phyloP scores from a whole-genome alignment of 2,888 invertebrate genomes.

The Nymphalis c-album region DNA sequence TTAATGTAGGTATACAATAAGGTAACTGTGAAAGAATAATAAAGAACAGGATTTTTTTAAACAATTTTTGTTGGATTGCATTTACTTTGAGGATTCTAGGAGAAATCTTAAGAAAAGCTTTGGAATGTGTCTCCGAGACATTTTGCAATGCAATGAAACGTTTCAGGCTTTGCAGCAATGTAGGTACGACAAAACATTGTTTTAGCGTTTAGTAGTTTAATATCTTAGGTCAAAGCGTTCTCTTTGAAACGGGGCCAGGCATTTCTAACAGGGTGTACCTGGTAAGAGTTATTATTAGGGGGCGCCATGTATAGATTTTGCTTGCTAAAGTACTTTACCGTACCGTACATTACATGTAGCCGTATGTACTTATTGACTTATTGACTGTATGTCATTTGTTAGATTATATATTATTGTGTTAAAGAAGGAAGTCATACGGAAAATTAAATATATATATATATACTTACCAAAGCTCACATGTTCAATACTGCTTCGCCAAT shows the following conservation, averaged over 20 bases:
- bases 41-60: no score
- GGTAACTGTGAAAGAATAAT: no score
- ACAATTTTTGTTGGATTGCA: background rate
- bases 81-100: conserved; percentile 5
- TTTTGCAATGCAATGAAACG: conserved; percentile 15
- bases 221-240: conserved; percentile 30
- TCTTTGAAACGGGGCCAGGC: conserved; percentile 27
- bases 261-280: conserved; percentile 20
- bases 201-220: conserved; percentile 29
- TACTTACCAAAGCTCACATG: no score
- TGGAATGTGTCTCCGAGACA: conserved; percentile 13
- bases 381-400: no score
- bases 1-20: no score
- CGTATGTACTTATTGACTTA: no score
- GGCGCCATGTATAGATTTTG: background rate
- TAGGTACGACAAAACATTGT: conserved; percentile 24
- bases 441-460: no score
- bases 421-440: no score
- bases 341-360: background rate
- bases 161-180: conserved; percentile 20
- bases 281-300: conserved; percentile 7
- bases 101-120: conserved; percentile 3
- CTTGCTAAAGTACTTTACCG: background rate
- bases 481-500: no score
- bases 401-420: no score